Conservation (phyloP, 2,888 invertebrate genomes). For the Dysmachus trigonus region DNA sequence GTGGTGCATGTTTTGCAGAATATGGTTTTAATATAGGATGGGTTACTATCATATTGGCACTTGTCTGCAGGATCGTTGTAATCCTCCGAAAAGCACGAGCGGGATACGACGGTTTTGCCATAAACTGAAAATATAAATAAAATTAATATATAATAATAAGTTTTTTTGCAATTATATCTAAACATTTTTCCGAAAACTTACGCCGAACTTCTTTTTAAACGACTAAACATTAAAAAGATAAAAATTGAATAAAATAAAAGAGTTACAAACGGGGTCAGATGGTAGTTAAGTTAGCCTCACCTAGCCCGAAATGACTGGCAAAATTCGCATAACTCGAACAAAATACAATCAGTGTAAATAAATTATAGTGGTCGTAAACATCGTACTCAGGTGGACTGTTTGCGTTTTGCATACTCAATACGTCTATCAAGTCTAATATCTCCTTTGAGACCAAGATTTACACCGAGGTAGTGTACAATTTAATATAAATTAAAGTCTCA, state of each 20-base stretch:
- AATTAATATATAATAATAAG: not conserved
- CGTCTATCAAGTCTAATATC: not conserved
- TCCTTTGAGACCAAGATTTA: constrained; percentile 1
- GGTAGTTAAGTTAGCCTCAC: not conserved
- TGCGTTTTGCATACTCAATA: not conserved
- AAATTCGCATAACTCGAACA: not conserved
- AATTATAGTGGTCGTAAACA: not conserved
- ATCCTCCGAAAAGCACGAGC: constrained; percentile 64
- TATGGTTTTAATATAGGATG: constrained; percentile 62
- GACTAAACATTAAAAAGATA: not conserved
- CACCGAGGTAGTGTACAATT: not conserved
- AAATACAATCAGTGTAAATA: not conserved
- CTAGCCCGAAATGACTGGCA: not conserved
- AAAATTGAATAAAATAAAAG: not conserved
- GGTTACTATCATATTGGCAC: constrained; percentile 60
- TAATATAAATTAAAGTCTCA: not conserved
- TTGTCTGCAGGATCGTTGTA: constrained; percentile 61
- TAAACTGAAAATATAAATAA: constrained; percentile 58
- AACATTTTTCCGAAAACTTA: not conserved
- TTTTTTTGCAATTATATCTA: not conserved
- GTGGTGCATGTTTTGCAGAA: constrained; percentile 63
- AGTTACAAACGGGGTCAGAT: not conserved
- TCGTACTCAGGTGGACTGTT: not conserved
- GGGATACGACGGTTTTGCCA: constrained; percentile 62
- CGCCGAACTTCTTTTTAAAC: not conserved